A percentile compares a stretch with the other conserved stretches of the same genome.
Conservation (phyloP, 2,797 vertebrate genomes). For the Centropyge bicolor region DNA sequence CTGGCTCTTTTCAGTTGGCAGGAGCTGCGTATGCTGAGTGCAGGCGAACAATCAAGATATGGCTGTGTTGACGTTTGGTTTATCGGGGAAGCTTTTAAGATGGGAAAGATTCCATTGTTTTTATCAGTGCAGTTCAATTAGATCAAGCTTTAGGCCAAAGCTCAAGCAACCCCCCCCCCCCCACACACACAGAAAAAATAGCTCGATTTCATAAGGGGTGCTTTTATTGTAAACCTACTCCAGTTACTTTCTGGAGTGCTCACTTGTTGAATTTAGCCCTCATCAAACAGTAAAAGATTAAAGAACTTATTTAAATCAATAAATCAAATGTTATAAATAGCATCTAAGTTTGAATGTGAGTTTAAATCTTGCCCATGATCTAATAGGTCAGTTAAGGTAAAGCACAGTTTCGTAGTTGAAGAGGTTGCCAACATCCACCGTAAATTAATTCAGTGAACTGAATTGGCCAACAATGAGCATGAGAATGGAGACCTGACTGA, state of each 20-base stretch:
- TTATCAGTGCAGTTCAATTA: slow-evolving; percentile 70
- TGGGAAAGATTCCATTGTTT: slow-evolving; percentile 73
- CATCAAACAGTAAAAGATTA: slow-evolving; percentile 12
- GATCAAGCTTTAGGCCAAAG: slow-evolving; percentile 49
- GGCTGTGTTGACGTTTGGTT: slow-evolving; percentile 77
- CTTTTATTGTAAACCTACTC: slow-evolving; percentile 25
- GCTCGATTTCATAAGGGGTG: not conserved
- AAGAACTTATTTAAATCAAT: slow-evolving; percentile 23
- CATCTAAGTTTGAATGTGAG: slow-evolving; percentile 8
- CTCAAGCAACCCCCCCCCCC: slow-evolving; percentile 12
- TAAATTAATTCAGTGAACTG: slow-evolving; percentile 20
- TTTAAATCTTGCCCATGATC: not conserved
- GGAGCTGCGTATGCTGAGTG: slow-evolving; percentile 56
- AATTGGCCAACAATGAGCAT: slow-evolving; percentile 44
- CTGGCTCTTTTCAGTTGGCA: slow-evolving; percentile 81
- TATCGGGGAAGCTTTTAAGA: slow-evolving; percentile 77
- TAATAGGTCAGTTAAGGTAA: slow-evolving; percentile 25
- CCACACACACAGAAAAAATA: not conserved
- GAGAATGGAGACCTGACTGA: slow-evolving; percentile 48
- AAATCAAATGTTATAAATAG: not conserved
- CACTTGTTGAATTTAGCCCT: slow-evolving; percentile 26
- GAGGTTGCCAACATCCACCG: not conserved
- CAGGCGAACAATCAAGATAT: slow-evolving; percentile 78
- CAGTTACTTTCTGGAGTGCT: slow-evolving; percentile 1
- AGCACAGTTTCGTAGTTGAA: slow-evolving; percentile 9